Base-by-base conservation (phyloP, 2,113 vertebrate species). In the Syrrhaptes paradoxus region DNA sequence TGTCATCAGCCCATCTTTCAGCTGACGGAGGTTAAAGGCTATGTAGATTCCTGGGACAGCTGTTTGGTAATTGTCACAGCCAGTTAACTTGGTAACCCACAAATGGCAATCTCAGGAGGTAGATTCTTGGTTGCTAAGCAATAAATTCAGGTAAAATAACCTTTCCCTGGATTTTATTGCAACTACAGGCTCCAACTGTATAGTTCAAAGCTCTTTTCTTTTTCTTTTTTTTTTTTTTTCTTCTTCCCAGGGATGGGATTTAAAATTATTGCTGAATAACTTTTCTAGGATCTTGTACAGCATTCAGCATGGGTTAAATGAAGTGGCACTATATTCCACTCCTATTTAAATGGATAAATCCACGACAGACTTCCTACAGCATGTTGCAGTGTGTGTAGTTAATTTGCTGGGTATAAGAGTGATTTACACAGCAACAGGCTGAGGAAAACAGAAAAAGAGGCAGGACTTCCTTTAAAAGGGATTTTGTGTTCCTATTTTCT, bases 111-210 rank as follows among this genome's bases (percentile, higher is more conserved):
- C 95, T 97, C 95, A 68, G 24, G 90, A 97, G 94, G 94, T 95
- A 94, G 85, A 91, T 81, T 94, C 83, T 87, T 96, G 96, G 97
- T 97, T 98, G 97, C 97, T 98, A 98, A 97, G 97, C 79, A 93
- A 97, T 98, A 96, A 89, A 96, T 97, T 97, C 97, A 97, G 97
- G 96, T 97, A 96, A 97, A 97, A 97, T 90, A 93, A 96, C 63
- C 84, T 85, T 96, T 95, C 79, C 79, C 65, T 96, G 77, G 36
- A 59, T 97, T 93, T 96, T 90, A 95, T 73, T 61, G 17, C 77
- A 93, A 92, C 82, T 76, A 71, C 77, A 82, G 73, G 38, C 81
- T 96, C 66, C 61, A 85, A 66, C 52, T 87, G 73, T 55, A 95
- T 10, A 89, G 87, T 68, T 73, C 31, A 66, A 78, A 43, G 46